Evolutionary conservation across 2,797 vertebrate genomes (phyloP).

Genomic region (Serranus cabrilla): DNA sequence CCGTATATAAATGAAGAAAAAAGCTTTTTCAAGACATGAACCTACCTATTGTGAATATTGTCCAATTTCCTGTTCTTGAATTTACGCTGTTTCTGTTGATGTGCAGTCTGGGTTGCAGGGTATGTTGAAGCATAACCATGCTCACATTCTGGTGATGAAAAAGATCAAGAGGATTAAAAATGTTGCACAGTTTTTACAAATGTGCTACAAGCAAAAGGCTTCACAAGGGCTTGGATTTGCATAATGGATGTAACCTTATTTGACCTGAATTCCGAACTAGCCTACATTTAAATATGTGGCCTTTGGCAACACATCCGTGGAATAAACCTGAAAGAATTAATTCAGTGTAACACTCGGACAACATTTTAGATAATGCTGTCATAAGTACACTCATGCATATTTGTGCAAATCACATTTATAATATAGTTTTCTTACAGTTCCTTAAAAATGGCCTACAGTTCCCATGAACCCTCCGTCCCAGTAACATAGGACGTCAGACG

Average conservation of each 20-base stretch:
- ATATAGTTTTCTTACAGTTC: neutral
- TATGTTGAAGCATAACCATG: conserved; percentile 95
- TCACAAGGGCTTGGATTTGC: conserved; percentile 4
- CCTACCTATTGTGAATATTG: conserved; percentile 86
- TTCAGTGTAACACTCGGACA: neutral
- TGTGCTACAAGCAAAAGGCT: conserved; percentile 4
- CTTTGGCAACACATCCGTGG: neutral
- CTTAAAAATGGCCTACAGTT: conserved; percentile 66
- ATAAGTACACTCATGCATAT: neutral
- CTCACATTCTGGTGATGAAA: conserved; percentile 89
- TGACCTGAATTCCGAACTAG: conserved; percentile 11
- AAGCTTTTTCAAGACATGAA: neutral
- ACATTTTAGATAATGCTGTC: neutral
- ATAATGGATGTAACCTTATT: conserved; percentile 17
- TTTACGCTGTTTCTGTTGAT: conserved; percentile 88
- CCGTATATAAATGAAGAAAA: neutral
- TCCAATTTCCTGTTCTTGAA: conserved; percentile 88
- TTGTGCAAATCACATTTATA: neutral
- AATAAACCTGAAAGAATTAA: neutral
- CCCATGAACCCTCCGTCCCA: conserved; percentile 79
- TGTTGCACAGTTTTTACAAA: neutral
- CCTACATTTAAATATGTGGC: neutral
- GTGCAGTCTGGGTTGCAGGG: conserved; percentile 86
- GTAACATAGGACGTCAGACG: conserved; percentile 88
- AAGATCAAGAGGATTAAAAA: conserved; percentile 41